Base-by-base conservation (phyloP, 2,888 invertebrate species). In the Onchidella celtica region DNA sequence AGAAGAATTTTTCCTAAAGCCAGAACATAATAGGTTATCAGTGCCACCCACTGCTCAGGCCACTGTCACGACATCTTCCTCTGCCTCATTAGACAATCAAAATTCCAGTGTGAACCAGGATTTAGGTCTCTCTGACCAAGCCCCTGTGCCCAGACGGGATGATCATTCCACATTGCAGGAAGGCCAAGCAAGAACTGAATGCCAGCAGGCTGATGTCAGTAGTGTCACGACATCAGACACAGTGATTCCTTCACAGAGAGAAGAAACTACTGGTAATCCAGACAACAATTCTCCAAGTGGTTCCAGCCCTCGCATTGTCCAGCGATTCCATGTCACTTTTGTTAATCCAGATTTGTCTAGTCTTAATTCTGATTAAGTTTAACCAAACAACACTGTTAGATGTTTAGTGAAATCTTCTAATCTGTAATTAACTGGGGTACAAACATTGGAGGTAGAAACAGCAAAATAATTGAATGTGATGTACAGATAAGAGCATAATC, bases 251-350 rank as follows among this genome's bases (percentile, higher is more conserved):
- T n/a, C n/a, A n/a, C n/a, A n/a, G n/a, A n/a, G n/a, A n/a, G 55
- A 57, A 21, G 11, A 29, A 32, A 34, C 32, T 17, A 38, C 38
- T 38, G 36, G n/a, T 27, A 40, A 40, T 17, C 63, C 17, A 0
- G 47, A n/a, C 36, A 38, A 38, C n/a, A 47, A 63, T 2, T 40
- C 78, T 27, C 69, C 69, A 32, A 65, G 24, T 55, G 27, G 38
- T n/a, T 34, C 47, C 29, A 34, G 65, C 34, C 61, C 81, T 9
- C 61, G 70, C 2, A 81, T 38, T 55, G 83, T 81, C n/a, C 83
- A 83, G 47, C 61, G 84, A 24, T 84, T 84, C 47, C 81, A 84
- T 34, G 81, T 84, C 3, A 81, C 81, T 38, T 81, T 81, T 72
- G 76, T 84, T 24, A 81, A 79, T 38, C 68, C 66, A 36, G 81